Evolutionary conservation across 2,888 invertebrate genomes (phyloP).

Genomic region (Drosophila sordidula): DNA sequence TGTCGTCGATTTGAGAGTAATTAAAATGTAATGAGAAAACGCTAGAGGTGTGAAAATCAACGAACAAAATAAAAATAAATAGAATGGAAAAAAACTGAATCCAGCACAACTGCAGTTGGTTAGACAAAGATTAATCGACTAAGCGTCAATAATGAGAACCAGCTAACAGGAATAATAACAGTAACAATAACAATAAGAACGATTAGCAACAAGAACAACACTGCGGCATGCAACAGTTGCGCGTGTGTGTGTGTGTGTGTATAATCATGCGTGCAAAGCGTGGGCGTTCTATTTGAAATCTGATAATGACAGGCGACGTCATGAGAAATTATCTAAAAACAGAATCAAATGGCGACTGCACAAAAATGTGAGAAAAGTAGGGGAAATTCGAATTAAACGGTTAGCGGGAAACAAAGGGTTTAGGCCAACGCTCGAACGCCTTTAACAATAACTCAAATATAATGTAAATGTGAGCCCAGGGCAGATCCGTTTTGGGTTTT

Average conservation of each 20-base stretch:
- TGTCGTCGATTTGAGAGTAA: constrained; percentile 39
- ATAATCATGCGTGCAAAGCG: constrained; percentile 1
- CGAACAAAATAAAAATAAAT: not conserved
- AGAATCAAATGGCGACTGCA: constrained; percentile 16
- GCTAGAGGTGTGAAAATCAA: constrained; percentile 30
- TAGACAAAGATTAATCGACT: constrained; percentile 23
- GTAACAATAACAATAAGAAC: constrained; percentile 46
- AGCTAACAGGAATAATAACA: constrained; percentile 30
- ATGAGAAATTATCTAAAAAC: constrained; percentile 37
- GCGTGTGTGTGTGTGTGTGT: constrained; percentile 3
- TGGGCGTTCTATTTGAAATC: constrained; percentile 30
- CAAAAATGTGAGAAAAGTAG: constrained; percentile 11
- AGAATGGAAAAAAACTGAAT: constrained; percentile 4
- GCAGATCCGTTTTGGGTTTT: not conserved
- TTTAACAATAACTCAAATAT: constrained; percentile 27
- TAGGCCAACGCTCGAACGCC: constrained; percentile 23
- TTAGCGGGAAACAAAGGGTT: constrained; percentile 12
- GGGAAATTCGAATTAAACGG: constrained; percentile 47
- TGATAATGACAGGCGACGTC: constrained; percentile 28
- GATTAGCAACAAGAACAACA: constrained; percentile 29
- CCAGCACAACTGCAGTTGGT: not conserved
- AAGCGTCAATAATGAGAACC: constrained; percentile 21
- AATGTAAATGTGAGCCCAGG: constrained; percentile 57
- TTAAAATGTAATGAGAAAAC: constrained; percentile 51
- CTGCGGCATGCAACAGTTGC: constrained; percentile 70